Evolutionary conservation across 2,113 vertebrate genomes (phyloP), one percentile per base, ranked within the genome.

Genomic region (Globicephala melas): DNA sequence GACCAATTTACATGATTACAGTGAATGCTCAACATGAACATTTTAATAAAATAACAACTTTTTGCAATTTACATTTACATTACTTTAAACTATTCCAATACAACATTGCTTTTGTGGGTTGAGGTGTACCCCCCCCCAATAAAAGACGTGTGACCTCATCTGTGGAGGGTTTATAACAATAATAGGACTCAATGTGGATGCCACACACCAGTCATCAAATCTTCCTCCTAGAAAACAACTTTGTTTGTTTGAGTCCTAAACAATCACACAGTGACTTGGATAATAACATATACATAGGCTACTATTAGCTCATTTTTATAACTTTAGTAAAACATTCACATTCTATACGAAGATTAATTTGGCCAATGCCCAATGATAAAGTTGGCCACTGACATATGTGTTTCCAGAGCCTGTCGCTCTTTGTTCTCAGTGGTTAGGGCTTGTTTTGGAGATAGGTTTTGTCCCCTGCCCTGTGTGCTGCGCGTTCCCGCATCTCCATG

Each of bases 251-350:
- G 73, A 14, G 47, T 10, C 7, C 7, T 23, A 31, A 33, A 3
- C 55, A 41, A 4, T 8, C 9, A 1, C 47, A 31, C 18, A 15
- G 18, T 3, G 5, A 58, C 55, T 23, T 53, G 4, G 13, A 6
- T 15, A 3, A n/a, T 2, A 13, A 26, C 7, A 20, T 0, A 2
- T 0, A 28, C 1, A 1, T 2, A 17, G 50, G 62, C 33, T 28
- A 38, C 41, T 10, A 1, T 7, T 7, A 12, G 41, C 58, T 70
- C 50, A 17, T 11, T 11, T 83, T 53, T 6, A 31, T 5, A 21
- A 5, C 28, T 13, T 47, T 0, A 14, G 31, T 2, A 28, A 26
- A 21, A 25, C n/a, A 21, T 11, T 58, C 26, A n/a, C 3, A 2
- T 65, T 36, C 15, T 25, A 2, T 21, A 6, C 3, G 33, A 67